Base-by-base conservation (phyloP, 2,797 vertebrate species). In the Trachops cirrhosus region DNA sequence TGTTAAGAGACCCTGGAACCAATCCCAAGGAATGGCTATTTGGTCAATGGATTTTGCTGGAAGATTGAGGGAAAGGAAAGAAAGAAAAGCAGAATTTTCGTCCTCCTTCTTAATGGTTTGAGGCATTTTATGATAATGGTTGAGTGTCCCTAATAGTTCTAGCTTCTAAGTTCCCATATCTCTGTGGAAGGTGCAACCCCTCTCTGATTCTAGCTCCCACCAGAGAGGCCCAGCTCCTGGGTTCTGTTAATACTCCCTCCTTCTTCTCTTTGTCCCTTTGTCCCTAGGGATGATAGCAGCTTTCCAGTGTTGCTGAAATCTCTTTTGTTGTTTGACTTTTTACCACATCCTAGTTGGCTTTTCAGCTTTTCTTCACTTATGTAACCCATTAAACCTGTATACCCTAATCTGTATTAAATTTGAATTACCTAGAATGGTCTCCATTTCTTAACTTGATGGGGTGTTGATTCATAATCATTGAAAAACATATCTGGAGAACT, bases 401-500 rank as follows among this genome's bases (percentile, higher is more conserved):
- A 22, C 44, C 14, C 59, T 77, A n/a, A 48, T 16, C 24, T 78
- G 5, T 19, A 68, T 32, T 94, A 37, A 77, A 78, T 54, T 95
- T 82, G 22, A 39, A 39, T 78, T 78, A n/a, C 21, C 37, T 44
- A 77, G 9, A 29, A 3, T 46, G 26, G 24, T 70, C 68, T 82
- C 22, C 44, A 2, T 78, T 78, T 67, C 44, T 78, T 82, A 12
- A 74, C 7, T 26, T 44, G 10, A 37, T 93, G 15, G 12, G 16
- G 64, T 67, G 0, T 41, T 86, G 1, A 75, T 26, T 54, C 16
- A 80, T 29, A 48, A 48, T 22, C 86, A 84, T 89, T 82, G 32
- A 37, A 83, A 93, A 90, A 84, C 19, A 22, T 39, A 67, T 50
- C 41, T 78, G 39, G 14, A 88, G 46, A 64, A 64, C 82, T 54